Conservation (phyloP, 2,888 invertebrate species). For the Perdita meconis region DNA sequence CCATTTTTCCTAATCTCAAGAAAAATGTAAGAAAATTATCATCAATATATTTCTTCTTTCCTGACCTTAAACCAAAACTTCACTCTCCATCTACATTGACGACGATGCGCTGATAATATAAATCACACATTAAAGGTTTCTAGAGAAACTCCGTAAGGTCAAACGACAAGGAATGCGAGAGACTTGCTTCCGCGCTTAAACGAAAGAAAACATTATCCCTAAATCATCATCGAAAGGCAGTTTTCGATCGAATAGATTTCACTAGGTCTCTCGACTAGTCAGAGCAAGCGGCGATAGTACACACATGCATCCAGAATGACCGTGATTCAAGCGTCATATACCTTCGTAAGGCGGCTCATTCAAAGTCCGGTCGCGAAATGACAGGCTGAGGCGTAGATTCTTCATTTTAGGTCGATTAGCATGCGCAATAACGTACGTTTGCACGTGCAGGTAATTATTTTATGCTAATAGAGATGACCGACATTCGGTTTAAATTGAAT, state of each 20-base stretch:
- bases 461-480: slow-evolving; percentile 31
- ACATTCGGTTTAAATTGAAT: slow-evolving; percentile 32
- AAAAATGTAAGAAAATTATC: too few species aligned
- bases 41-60: too few species aligned
- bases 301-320: slow-evolving; percentile 16
- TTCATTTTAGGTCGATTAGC: slow-evolving; percentile 38
- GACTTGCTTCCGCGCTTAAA: too few species aligned
- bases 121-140: too few species aligned
- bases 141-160: too few species aligned
- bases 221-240: too few species aligned
- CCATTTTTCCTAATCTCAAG: too few species aligned
- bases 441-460: slow-evolving; percentile 40
- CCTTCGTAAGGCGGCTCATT: slow-evolving; percentile 17
- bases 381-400: slow-evolving; percentile 29
- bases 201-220: too few species aligned
- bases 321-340: background rate
- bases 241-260: background rate
- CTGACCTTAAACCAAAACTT: too few species aligned
- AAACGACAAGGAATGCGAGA: too few species aligned
- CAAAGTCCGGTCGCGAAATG: slow-evolving; percentile 40
- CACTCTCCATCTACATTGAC: too few species aligned
- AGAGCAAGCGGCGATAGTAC: background rate
- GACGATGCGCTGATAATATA: too few species aligned
- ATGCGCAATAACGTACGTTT: slow-evolving; percentile 34
- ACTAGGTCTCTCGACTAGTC: background rate